Base-by-base conservation (phyloP, 2,113 vertebrate genomes). In the Todiramphus saurophagus region DNA sequence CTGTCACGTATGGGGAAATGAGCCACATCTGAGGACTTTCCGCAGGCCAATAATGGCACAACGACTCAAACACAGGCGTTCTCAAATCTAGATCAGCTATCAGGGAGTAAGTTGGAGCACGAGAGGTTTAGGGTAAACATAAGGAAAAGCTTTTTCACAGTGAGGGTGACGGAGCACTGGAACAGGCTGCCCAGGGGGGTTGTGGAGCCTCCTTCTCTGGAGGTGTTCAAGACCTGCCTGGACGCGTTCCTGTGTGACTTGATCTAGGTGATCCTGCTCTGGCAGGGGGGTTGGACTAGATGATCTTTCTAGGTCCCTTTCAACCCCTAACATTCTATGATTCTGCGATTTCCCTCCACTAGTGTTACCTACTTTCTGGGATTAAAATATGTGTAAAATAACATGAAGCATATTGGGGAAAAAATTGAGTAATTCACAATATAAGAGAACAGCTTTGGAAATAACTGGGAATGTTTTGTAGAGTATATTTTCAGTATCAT, bases 31-130 rank as follows among this genome's bases (percentile, higher is more conserved):
- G 27, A 85, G 70, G 58, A 35, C 27, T 18, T 86, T 83, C 73
- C 1, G 0, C 3, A 21, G 33, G 58, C 69, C 83, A 76, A 0
- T 31, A 53, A 0, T 8, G 23, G 43, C n/a, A 19, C 3, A 2
- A 55, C 30, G n/a, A 31, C 27, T 43, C 17, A 30, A 48, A 64
- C 10, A 16, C 18, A 35, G 11, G 18, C 12, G 30, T 37, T 63
- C 50, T n/a, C 28, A 82, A 30, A 37, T 72, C 62, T 43, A 1
- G 16, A 18, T 76, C 16, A 6, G 7, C 44, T 79, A 7, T 37
- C 37, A 37, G 37, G 37, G 37, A 37, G 37, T 37, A 37, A 37
- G 37, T 37, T 37, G 37, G 37, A 37, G 37, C 37, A 37, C 37
- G 9, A 37, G 37, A 37, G 37, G 37, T 37, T 37, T 37, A 37